Evolutionary conservation across 35 echinoderm and acorn worm genomes (phyloP).

Genomic region (Anneissia japonica): DNA sequence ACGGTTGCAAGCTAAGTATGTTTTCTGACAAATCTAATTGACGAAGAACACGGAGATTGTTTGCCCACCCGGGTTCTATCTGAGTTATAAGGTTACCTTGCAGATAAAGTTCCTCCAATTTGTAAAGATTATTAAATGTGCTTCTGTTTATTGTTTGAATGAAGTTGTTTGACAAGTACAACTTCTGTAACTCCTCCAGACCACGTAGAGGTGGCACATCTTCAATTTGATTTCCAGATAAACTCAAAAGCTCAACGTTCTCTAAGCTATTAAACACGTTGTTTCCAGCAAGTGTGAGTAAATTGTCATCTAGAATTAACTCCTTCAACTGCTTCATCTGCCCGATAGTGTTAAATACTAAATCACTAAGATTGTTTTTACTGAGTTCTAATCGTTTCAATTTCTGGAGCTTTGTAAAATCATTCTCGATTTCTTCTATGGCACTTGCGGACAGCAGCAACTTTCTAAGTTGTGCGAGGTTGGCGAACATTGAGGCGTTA

Average conservation of each 20-base stretch:
- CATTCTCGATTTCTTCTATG: background rate
- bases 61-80: background rate
- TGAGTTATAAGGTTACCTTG: background rate
- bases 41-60: background rate
- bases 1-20: background rate
- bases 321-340: background rate
- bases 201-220: background rate
- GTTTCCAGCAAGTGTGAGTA: background rate
- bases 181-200: background rate
- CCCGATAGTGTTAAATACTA: background rate
- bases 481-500: background rate
- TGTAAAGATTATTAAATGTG: background rate
- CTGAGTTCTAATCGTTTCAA: background rate
- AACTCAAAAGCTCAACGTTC: background rate
- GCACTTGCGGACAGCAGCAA: background rate
- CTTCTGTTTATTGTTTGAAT: background rate
- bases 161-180: background rate
- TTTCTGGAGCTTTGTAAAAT: background rate
- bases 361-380: background rate
- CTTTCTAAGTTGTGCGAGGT: background rate
- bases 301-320: background rate
- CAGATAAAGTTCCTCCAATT: background rate
- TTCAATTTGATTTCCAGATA: background rate
- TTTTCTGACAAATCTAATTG: background rate
- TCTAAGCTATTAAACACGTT: background rate